Evolutionary conservation across 1,140 invertebrate genomes (phyloP).

Genomic region (Neodiprion virginianus): DNA sequence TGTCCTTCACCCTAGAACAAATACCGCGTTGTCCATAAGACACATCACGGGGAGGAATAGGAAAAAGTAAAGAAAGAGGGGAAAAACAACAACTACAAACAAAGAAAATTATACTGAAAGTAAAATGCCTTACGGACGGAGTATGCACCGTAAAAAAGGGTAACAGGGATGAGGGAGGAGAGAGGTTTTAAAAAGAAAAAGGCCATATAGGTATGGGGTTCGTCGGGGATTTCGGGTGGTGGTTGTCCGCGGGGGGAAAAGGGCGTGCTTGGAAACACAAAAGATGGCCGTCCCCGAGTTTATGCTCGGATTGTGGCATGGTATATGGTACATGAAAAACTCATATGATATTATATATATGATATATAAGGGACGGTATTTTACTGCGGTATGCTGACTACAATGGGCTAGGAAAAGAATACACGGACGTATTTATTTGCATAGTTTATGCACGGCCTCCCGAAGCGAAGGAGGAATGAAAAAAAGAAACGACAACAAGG

Average conservation of each 20-base stretch:
- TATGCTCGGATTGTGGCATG: conserved; percentile 12
- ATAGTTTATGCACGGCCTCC: conserved; percentile 16
- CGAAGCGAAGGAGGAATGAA: conserved; percentile 12
- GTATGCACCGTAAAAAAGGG: conserved; percentile 4
- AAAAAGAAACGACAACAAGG: neutral
- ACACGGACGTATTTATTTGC: conserved; percentile 44
- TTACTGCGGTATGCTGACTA: conserved; percentile 38
- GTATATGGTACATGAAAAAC: conserved; percentile 29
- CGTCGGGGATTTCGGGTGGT: neutral
- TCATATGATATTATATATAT: conserved; percentile 31
- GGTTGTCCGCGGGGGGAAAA: neutral
- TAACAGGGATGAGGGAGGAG: neutral
- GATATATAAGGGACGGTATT: conserved; percentile 41
- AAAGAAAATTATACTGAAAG: neutral
- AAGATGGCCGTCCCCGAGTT: conserved; percentile 16
- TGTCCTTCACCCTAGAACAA: too few relatives aligned
- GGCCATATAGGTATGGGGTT: neutral
- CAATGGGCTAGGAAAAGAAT: conserved; percentile 43
- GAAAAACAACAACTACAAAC: neutral
- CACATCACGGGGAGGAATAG: too few relatives aligned
- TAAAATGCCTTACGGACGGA: neutral
- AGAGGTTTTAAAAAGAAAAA: neutral
- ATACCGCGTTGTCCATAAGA: too few relatives aligned
- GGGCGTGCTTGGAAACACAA: conserved; percentile 13
- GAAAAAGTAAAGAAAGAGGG: too few relatives aligned